Conservation (phyloP, 2,113 vertebrate species). For the Microtus montanus region DNA sequence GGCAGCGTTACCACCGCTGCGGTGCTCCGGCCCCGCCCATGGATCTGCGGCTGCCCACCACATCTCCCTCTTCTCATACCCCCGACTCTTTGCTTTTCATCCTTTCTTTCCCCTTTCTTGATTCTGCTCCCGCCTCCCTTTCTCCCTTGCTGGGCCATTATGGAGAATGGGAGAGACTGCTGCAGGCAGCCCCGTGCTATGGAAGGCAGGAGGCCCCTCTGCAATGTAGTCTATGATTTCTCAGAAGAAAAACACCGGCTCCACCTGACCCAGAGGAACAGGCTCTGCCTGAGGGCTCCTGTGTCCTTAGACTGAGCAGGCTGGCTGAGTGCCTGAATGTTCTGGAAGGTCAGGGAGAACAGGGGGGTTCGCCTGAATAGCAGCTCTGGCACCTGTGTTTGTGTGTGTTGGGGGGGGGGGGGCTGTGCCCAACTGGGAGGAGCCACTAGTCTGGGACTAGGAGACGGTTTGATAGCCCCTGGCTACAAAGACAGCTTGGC, state of each 20-base stretch:
- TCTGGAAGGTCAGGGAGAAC: slow-evolving; percentile 6
- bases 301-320: background rate
- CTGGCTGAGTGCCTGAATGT: slow-evolving; percentile 51
- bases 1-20: no score
- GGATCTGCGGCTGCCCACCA: background rate
- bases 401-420: no score
- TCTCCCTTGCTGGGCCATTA: background rate
- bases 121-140: no score
- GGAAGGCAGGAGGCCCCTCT: slow-evolving; percentile 81
- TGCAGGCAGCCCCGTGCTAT: slow-evolving; percentile 60
- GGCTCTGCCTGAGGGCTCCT: background rate
- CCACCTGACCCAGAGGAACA: background rate
- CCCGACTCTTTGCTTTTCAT: background rate
- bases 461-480: background rate
- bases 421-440: background rate
- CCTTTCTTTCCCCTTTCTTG: background rate
- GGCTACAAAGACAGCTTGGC: background rate
- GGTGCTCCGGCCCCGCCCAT: background rate
- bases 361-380: background rate
- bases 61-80: background rate
- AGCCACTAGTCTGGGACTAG: accelerated
- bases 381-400: background rate
- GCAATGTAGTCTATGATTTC: slow-evolving; percentile 59
- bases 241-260: background rate
- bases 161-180: background rate